Evolutionary conservation across 2,113 vertebrate genomes (phyloP).

Genomic region (Poecilia latipinna): DNA sequence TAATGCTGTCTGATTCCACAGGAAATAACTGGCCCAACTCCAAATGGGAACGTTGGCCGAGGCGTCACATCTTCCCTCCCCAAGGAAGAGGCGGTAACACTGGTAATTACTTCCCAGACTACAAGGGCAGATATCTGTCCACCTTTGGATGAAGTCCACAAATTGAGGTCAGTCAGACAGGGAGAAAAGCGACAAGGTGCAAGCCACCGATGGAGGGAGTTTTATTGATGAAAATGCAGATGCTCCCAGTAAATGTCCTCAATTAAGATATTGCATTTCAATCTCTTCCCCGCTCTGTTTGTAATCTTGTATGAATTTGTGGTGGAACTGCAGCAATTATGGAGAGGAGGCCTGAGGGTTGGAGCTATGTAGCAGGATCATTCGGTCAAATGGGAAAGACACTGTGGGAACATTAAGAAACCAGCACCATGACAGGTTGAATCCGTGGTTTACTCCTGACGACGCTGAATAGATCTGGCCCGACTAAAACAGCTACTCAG

Average conservation of each 20-base stretch:
- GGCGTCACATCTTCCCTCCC: slow-evolving; percentile 48
- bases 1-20: slow-evolving; percentile 64
- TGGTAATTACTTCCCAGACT: slow-evolving; percentile 73
- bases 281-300: slow-evolving; percentile 27
- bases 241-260: slow-evolving; percentile 51
- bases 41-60: slow-evolving; percentile 49
- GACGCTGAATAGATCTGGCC: not conserved
- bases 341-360: slow-evolving; percentile 38
- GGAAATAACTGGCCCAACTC: slow-evolving; percentile 67
- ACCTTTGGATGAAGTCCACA: slow-evolving; percentile 73
- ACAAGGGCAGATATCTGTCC: slow-evolving; percentile 58
- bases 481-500: not conserved
- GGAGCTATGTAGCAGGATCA: slow-evolving; percentile 29
- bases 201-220: slow-evolving; percentile 29
- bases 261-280: slow-evolving; percentile 69
- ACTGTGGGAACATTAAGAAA: slow-evolving; percentile 39
- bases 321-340: slow-evolving; percentile 58
- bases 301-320: slow-evolving; percentile 56
- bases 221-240: slow-evolving; percentile 58
- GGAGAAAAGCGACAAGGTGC: slow-evolving; percentile 52
- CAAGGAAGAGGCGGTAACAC: slow-evolving; percentile 59
- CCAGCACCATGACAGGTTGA: slow-evolving; percentile 23
- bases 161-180: slow-evolving; percentile 67
- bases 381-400: slow-evolving; percentile 49
- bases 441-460: slow-evolving; percentile 59